phyloP scores from a whole-genome alignment of 2,797 vertebrate species.

The Echiichthys vipera region DNA sequence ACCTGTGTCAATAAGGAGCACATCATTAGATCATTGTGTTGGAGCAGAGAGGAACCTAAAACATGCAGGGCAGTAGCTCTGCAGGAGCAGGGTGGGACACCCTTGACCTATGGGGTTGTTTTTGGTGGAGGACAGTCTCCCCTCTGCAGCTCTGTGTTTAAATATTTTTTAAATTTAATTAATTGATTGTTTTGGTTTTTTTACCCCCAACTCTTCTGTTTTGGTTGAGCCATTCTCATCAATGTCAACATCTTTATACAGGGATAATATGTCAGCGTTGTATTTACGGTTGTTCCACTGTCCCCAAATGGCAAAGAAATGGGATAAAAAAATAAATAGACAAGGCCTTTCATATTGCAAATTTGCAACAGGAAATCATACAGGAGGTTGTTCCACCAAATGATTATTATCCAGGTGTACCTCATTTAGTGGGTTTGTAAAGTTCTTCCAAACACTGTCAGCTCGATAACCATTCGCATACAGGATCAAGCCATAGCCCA shows the following conservation, averaged over 20 bases:
- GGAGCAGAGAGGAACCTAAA: too few species aligned
- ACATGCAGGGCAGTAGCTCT: too few species aligned
- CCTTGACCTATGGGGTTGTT: too few species aligned
- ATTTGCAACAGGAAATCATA: neutral
- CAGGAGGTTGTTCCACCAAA: neutral
- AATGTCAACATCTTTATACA: neutral
- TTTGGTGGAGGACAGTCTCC: too few species aligned
- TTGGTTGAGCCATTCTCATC: slow-evolving; percentile 2
- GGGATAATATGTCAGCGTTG: neutral
- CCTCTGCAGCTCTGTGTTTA: too few species aligned
- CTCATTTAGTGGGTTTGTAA: neutral
- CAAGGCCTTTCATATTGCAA: neutral
- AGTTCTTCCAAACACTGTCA: slow-evolving; percentile 3
- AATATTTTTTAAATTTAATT: too few species aligned
- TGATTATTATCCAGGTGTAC: neutral
- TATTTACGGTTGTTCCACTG: slow-evolving; percentile 19
- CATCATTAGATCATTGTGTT: too few species aligned
- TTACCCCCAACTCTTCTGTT: neutral
- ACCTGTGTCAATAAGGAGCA: too few species aligned
- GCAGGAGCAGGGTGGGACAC: too few species aligned
- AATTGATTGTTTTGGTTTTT: slow-evolving; percentile 17
- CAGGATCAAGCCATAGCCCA: slow-evolving; percentile 23
- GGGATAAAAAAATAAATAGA: neutral
- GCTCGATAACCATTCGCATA: slow-evolving; percentile 16
- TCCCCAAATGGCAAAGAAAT: slow-evolving; percentile 13